phyloP scores from a whole-genome alignment of 37 sponge, comb jelly and placozoan genomes.

The Geodia barretti region DNA sequence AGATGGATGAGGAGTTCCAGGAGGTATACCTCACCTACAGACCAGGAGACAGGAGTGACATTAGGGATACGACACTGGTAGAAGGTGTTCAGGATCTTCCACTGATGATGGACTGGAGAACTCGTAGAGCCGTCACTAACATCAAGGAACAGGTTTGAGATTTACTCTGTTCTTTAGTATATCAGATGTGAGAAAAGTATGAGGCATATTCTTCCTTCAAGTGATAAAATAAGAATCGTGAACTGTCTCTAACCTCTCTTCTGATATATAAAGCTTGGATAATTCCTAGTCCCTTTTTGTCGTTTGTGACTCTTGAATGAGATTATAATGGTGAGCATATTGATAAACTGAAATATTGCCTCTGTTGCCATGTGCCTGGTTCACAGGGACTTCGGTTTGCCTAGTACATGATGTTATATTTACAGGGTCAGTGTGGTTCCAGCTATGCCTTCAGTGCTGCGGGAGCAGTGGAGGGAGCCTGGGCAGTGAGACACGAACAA shows the following conservation, averaged over 20 bases:
- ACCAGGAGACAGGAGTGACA: background rate
- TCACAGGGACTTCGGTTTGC: no score
- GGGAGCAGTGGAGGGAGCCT: constrained; percentile 72
- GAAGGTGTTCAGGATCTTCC: background rate
- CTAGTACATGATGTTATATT: background rate
- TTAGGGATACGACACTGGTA: background rate
- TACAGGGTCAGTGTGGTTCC: constrained; percentile 55
- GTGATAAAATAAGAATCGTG: background rate
- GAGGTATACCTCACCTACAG: background rate
- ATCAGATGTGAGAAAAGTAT: no score
- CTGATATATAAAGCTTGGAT: no score
- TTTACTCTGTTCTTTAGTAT: no score
- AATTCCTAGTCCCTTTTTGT: no score
- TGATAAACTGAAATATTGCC: no score
- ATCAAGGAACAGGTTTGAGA: constrained; percentile 63
- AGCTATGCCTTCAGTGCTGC: constrained; percentile 83
- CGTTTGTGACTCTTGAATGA: no score
- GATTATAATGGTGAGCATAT: no score
- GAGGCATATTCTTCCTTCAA: no score
- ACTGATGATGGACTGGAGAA: constrained; percentile 41
- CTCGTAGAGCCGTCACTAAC: constrained; percentile 49
- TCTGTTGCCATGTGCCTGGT: no score
- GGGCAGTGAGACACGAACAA: constrained; percentile 29
- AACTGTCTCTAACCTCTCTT: no score
- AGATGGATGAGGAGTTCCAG: background rate